phyloP scores from a whole-genome alignment of 2,888 invertebrate genomes.

The Tyria jacobaeae region DNA sequence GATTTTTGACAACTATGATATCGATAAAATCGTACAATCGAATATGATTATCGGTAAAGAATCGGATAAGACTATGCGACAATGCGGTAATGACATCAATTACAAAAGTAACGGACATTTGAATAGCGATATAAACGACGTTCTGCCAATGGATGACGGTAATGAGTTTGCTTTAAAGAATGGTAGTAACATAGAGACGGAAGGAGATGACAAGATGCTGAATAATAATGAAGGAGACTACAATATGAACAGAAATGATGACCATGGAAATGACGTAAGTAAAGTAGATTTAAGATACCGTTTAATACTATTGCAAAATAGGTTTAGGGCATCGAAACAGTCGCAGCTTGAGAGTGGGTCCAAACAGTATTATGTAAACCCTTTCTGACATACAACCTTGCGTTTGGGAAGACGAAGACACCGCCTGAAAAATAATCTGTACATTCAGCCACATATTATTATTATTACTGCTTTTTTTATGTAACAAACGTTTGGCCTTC shows the following conservation, averaged over 20 bases:
- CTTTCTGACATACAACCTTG: neutral
- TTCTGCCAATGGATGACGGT: conserved; percentile 47
- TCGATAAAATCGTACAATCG: conserved; percentile 67
- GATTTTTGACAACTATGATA: conserved; percentile 59
- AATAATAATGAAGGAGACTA: conserved; percentile 56
- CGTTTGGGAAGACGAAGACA: no score
- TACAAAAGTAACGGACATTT: conserved; percentile 45
- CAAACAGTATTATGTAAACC: neutral
- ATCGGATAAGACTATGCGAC: conserved; percentile 68
- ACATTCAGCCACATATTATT: neutral
- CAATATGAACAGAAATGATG: conserved; percentile 54
- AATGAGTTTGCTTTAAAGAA: conserved; percentile 61
- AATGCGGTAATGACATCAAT: conserved; percentile 46
- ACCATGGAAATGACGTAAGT: conserved; percentile 66
- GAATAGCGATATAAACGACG: conserved; percentile 39
- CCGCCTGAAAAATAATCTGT: neutral
- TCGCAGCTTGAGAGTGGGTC: neutral
- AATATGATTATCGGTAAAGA: conserved; percentile 73
- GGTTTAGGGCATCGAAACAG: neutral
- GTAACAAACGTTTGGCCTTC: no score
- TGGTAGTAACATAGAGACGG: conserved; percentile 50
- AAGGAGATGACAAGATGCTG: conserved; percentile 51
- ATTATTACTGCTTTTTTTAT: no score
- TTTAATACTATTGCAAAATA: neutral
- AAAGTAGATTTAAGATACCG: neutral